Base-by-base conservation (phyloP, 2,888 invertebrate species). In the Bimastos eiseni region DNA sequence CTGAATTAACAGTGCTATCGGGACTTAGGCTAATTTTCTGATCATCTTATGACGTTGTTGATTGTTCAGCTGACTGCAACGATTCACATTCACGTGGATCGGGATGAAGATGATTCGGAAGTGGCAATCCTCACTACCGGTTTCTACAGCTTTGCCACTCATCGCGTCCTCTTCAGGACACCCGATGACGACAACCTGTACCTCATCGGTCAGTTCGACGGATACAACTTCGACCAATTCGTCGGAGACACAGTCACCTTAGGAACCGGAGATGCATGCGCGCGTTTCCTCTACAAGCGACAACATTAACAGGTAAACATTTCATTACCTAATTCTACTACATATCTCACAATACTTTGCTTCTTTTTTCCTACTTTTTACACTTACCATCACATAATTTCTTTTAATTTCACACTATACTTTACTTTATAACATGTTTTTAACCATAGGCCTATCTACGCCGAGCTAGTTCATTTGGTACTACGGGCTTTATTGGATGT, bases 141-240 rank as follows among this genome's bases (percentile, higher is more conserved):
- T 13, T n/a, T n/a, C 70, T 70, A 70, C 70, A 70, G n/a, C n/a
- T n/a, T 70, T 30, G 70, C 70, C 8, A 70, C 70, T n/a, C 70
- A 70, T 70, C 30, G 17, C 17, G 1, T 70, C 1, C 0, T 70
- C 70, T 70, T 70, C n/a, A 5, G 17, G 30, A n/a, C 8, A 8
- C 21, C 90, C 1, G 83, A 84, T 19, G 41, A 83, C 4, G 90
- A 90, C 90, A 34, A n/a, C 41, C 70, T 90, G 0, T 34, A n/a
- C 36, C 17, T 90, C 30, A 0, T 33, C 33, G 70, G 33, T 41
- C 83, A 90, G 1, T 90, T 90, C 38, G 90, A 90, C 37, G 90
- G 90, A 33, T 33, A 70, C 24, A 33, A 83, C 83, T 90, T 83
- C 37, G 90, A 90, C 83, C 83, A 30, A 15, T 90, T 90, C 84